Evolutionary conservation across 2,888 invertebrate species (phyloP).

Genomic region (Ophion ellenae): DNA sequence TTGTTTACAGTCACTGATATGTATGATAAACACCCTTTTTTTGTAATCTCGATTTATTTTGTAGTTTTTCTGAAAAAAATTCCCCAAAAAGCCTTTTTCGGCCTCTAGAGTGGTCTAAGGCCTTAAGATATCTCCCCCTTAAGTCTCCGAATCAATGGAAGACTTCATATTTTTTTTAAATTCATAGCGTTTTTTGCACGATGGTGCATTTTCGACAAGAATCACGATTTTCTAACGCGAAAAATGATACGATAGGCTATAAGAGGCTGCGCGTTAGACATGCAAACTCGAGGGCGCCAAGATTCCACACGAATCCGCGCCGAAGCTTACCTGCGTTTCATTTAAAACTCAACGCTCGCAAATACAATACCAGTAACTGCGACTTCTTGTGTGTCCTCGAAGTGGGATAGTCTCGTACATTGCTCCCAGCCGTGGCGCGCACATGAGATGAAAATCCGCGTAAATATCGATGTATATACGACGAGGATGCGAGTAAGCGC

Average conservation of each 20-base stretch:
- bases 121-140: too few relatives aligned
- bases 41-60: too few relatives aligned
- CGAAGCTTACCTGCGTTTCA: not conserved
- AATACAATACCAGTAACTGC: not conserved
- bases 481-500: conserved; percentile 1
- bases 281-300: not conserved
- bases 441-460: not conserved
- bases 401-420: not conserved
- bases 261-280: too few relatives aligned
- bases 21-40: too few relatives aligned
- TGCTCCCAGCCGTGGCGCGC: not conserved
- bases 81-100: too few relatives aligned
- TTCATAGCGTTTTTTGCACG: not conserved
- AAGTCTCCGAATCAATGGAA: not conserved
- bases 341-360: not conserved
- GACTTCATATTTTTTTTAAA: not conserved
- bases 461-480: conserved; percentile 10
- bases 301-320: not conserved
- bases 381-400: not conserved
- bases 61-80: too few relatives aligned
- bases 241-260: not conserved
- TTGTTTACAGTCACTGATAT: too few relatives aligned
- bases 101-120: too few relatives aligned
- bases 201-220: not conserved
- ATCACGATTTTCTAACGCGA: not conserved